Base-by-base conservation (phyloP, 2,888 invertebrate genomes). In the Achlya flavicornis region DNA sequence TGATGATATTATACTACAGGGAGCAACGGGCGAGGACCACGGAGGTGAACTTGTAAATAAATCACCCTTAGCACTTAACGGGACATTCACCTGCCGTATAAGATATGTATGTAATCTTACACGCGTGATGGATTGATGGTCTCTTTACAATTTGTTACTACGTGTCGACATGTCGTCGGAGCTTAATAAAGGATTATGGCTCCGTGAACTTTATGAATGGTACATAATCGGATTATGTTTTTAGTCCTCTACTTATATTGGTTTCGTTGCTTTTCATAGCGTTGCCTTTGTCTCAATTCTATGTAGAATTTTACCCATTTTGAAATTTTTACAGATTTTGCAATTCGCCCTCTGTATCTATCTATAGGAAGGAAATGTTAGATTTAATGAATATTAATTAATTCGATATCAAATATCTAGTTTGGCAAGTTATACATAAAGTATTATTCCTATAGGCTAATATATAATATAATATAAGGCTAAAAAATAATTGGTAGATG, bases 71-170 rank as follows among this genome's bases (percentile, higher is more conserved):
- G 71, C 80, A 79, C 82, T 85, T 79, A 78, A 80, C 76, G 76
- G 85, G 81, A 80, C 85, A 74, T 89, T 90, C 87, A 88, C 88
- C 89, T 86, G 84, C 78, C 78, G 73, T 79, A 73, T 74, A 81
- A 76, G 78, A 79, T 77, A 71, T 71, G 68, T 69, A 74, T 77
- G 76, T 74, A 76, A 75, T 71, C 53, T 53, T 19, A 70, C 69
- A 71, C 71, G 70, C 64, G 73, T 75, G 69, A 78, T 68, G 71
- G 74, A 81, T 81, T 78, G 73, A 78, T 76, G 74, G 70, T 68
- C 66, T 72, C 67, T 73, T 72, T 71, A 61, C 53, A 72, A 74
- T 66, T 76, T 75, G 72, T 74, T 72, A 71, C 65, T 64, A 64
- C 64, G 72, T 70, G 64, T 64, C 67, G 60, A 6, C 61, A 46